Percentiles rank a stretch among this genome's conserved stretches.
Evolutionary conservation across 2,888 invertebrate species (phyloP).

Genomic region (Congeria kusceri): DNA sequence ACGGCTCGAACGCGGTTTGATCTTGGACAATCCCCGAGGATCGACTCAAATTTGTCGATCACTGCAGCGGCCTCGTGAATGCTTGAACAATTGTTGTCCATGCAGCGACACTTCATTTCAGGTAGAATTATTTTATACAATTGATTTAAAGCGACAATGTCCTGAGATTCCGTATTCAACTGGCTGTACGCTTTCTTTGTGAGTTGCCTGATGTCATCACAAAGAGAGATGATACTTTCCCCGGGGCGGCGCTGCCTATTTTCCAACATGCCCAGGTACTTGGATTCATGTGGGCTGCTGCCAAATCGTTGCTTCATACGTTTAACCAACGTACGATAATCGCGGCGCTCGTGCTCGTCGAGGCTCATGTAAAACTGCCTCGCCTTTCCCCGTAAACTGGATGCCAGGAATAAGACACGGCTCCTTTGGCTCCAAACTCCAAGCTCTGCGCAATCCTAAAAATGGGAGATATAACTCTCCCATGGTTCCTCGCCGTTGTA

Average conservation of each 20-base stretch:
- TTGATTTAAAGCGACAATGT: conserved; percentile 43
- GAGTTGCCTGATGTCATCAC: conserved; percentile 46
- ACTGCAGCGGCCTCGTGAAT: conserved; percentile 47
- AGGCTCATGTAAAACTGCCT: conserved; percentile 11
- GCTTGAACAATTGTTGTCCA: conserved; percentile 49
- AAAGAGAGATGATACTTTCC: conserved; percentile 34
- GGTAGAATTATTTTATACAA: conserved; percentile 39
- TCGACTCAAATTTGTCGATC: conserved; percentile 48
- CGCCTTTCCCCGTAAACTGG: conserved; percentile 34
- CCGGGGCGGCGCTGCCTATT: not conserved
- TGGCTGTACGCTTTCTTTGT: conserved; percentile 42
- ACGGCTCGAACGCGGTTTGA: not conserved
- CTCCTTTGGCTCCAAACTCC: not conserved
- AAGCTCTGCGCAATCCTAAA: not conserved
- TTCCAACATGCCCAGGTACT: conserved; percentile 34
- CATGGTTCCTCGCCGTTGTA: too few species aligned
- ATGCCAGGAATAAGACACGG: conserved; percentile 33
- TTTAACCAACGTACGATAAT: conserved; percentile 11
- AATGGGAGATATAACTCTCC: not conserved
- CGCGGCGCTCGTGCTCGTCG: conserved; percentile 15
- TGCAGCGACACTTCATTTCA: conserved; percentile 60
- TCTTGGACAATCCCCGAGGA: not conserved
- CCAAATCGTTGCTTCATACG: conserved; percentile 25
- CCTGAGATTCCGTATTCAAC: conserved; percentile 40
- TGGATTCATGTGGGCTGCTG: conserved; percentile 17